Conservation (phyloP, 2,113 vertebrate genomes). For the Gyps fulvus region DNA sequence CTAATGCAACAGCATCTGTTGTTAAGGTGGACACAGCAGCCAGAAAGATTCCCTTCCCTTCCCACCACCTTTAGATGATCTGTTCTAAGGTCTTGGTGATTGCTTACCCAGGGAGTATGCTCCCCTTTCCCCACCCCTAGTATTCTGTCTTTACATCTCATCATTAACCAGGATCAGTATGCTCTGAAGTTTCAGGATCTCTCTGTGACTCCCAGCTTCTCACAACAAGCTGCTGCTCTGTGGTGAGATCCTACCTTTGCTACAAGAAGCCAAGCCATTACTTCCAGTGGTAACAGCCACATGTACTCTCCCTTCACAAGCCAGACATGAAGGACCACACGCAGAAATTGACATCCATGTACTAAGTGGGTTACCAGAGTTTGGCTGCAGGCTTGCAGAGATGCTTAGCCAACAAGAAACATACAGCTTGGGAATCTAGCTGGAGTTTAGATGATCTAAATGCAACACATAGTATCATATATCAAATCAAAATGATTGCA, state of each 20-base stretch:
- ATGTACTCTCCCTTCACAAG: background rate
- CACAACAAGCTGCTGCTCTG: background rate
- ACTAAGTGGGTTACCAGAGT: background rate
- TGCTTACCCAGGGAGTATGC: background rate
- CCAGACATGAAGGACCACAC: background rate
- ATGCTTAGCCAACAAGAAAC: background rate
- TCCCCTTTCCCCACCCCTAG: background rate
- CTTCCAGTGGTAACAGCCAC: background rate
- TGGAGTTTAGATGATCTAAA: background rate
- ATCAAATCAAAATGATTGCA: background rate
- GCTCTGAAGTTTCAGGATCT: too few species aligned
- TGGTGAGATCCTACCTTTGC: background rate
- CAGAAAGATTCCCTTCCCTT: background rate
- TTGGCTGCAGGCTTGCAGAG: background rate
- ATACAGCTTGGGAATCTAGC: background rate
- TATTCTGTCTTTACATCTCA: background rate
- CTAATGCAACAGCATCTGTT: background rate
- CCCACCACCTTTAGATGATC: background rate
- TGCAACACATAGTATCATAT: background rate
- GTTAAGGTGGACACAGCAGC: background rate
- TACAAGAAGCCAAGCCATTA: background rate
- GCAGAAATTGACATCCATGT: background rate
- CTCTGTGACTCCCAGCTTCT: background rate
- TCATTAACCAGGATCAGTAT: background rate
- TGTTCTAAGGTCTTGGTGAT: background rate